Evolutionary conservation across 1,140 invertebrate species (phyloP).

Genomic region (Hydropsyche tenuis): DNA sequence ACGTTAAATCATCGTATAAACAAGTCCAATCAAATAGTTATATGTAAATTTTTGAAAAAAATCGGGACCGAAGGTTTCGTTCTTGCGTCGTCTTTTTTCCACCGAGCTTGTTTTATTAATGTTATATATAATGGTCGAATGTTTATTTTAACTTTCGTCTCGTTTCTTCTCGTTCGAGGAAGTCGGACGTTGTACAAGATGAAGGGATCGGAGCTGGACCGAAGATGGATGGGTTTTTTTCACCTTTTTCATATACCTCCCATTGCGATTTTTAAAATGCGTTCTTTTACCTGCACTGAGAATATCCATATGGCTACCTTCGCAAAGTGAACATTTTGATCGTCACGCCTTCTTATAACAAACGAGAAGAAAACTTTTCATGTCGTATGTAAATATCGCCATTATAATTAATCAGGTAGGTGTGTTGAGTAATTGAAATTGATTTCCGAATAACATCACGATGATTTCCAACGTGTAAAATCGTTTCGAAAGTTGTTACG

Average conservation of each 20-base stretch:
- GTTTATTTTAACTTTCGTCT: constrained; percentile 44
- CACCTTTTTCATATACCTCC: constrained; percentile 41
- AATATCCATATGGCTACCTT: background rate
- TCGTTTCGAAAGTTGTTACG: constrained; percentile 22
- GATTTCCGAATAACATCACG: background rate
- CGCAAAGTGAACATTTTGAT: background rate
- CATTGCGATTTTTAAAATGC: constrained; percentile 41
- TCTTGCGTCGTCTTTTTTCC: constrained; percentile 36
- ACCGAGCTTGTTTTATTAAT: constrained; percentile 44
- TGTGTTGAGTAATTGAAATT: background rate
- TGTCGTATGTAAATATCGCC: too few species aligned
- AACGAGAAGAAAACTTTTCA: too few species aligned
- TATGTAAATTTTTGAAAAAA: constrained; percentile 35
- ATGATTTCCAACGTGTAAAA: constrained; percentile 22
- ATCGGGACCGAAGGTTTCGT: background rate
- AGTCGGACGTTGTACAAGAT: background rate
- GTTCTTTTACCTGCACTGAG: constrained; percentile 28
- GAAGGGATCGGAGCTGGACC: constrained; percentile 6
- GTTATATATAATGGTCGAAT: constrained; percentile 32
- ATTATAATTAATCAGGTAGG: background rate
- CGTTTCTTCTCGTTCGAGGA: constrained; percentile 33
- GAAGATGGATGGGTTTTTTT: constrained; percentile 44
- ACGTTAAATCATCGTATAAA: background rate
- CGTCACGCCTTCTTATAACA: background rate
- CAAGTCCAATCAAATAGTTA: constrained; percentile 27